These are phyloP conservation scores for Otis tarda DNA, from an alignment of 2,113 vertebrate species.

Conservation along the genomic window DNA sequence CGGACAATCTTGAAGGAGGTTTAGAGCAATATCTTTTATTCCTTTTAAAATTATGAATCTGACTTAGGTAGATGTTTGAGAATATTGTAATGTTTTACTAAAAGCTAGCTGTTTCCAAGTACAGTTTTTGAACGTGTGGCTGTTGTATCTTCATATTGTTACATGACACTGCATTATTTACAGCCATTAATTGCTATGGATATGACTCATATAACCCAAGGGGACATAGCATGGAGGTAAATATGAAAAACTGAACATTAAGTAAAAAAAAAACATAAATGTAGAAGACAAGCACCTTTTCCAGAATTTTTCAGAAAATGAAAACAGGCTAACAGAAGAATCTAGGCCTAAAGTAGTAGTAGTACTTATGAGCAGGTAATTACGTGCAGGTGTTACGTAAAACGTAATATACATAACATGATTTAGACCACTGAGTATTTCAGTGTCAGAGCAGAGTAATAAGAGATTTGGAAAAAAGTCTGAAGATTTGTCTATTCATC, in stretches of 20 bases:
- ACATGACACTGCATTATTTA: neutral
- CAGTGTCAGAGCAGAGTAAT: neutral
- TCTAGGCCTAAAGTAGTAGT: neutral
- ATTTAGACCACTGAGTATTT: neutral
- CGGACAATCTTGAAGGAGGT: neutral
- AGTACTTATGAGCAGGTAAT: neutral
- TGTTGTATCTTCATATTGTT: neutral
- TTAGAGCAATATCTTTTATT: neutral
- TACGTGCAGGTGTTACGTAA: neutral
- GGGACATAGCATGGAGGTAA: neutral
- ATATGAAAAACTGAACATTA: neutral
- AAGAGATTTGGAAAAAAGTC: neutral
- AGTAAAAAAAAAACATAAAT: neutral
- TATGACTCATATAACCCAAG: neutral
- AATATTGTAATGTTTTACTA: neutral
- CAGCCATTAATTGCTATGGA: neutral
- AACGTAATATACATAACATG: rapidly evolving
- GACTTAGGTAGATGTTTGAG: neutral
- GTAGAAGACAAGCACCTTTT: neutral
- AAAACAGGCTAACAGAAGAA: neutral
- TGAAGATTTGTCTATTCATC: neutral
- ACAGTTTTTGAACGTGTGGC: neutral
- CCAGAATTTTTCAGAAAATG: neutral
- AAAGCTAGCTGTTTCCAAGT: neutral
- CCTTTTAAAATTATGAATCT: neutral